phyloP scores from a whole-genome alignment of 1,140 invertebrate genomes.

The Coenobita brevimanus region DNA sequence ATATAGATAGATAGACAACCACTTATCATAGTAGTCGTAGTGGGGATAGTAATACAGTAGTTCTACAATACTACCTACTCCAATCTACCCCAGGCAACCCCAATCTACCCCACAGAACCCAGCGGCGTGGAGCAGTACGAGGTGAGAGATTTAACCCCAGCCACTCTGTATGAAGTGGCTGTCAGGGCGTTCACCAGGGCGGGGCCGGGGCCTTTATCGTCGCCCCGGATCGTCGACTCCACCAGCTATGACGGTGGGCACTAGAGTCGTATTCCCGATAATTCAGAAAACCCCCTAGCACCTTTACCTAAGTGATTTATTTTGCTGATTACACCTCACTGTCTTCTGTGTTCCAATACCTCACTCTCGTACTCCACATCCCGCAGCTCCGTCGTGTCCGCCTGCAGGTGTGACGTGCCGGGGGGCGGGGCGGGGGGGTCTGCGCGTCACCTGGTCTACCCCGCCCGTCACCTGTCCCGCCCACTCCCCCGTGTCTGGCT shows the following conservation, averaged over 20 bases:
- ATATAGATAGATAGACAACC: too few relatives aligned
- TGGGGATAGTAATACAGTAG: too few relatives aligned
- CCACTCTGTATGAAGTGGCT: constrained; percentile 64
- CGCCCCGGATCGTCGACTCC: constrained; percentile 61
- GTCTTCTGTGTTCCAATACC: too few relatives aligned
- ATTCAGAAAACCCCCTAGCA: too few relatives aligned
- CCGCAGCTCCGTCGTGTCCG: constrained; percentile 61
- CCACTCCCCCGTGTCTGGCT: constrained; percentile 44
- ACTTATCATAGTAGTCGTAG: too few relatives aligned
- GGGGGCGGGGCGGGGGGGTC: constrained; percentile 41
- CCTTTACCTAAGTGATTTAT: too few relatives aligned
- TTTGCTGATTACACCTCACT: too few relatives aligned
- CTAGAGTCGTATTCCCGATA: too few relatives aligned
- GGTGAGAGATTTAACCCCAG: constrained; percentile 53
- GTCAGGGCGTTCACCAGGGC: constrained; percentile 60
- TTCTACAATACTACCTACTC: too few relatives aligned
- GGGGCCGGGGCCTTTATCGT: constrained; percentile 59
- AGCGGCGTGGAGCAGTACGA: constrained; percentile 58
- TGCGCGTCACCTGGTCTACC: constrained; percentile 64
- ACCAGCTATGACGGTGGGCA: constrained; percentile 46
- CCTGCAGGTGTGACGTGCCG: constrained; percentile 61
- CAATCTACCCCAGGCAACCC: neutral
- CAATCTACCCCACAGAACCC: neutral
- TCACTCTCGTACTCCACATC: too few relatives aligned
- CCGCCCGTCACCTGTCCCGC: constrained; percentile 48